Evolutionary conservation across 37 sponge, comb jelly and placozoan genomes (phyloP).

Genomic region (Diacarnus erythraeanus): DNA sequence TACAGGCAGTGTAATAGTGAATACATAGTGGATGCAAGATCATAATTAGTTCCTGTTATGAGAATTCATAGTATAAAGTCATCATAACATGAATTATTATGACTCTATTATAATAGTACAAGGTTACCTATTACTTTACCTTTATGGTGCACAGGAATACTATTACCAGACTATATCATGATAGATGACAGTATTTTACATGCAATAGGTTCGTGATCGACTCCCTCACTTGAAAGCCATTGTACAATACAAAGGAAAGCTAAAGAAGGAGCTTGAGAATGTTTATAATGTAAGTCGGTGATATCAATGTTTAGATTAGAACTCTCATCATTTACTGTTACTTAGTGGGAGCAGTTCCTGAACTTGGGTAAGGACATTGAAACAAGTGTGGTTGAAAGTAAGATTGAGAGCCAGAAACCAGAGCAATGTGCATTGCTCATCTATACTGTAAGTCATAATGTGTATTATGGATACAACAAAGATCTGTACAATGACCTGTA

Average conservation of each 20-base stretch:
- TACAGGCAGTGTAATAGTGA: not conserved
- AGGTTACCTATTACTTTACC: too few relatives aligned
- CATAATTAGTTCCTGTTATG: not conserved
- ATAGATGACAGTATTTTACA: too few relatives aligned
- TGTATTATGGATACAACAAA: not conserved
- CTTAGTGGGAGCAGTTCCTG: slow-evolving; percentile 86
- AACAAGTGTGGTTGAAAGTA: slow-evolving; percentile 55
- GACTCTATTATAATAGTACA: too few relatives aligned
- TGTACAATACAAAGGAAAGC: slow-evolving; percentile 91
- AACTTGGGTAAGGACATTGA: slow-evolving; percentile 72
- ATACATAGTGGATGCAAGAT: not conserved
- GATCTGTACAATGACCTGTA: not conserved
- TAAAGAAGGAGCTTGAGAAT: slow-evolving; percentile 54
- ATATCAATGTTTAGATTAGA: not conserved
- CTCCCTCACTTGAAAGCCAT: slow-evolving; percentile 91
- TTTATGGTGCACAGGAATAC: too few relatives aligned
- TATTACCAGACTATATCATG: too few relatives aligned
- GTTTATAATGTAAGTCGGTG: slow-evolving; percentile 62
- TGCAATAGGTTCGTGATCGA: slow-evolving; percentile 64
- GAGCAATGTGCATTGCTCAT: slow-evolving; percentile 78
- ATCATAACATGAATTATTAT: too few relatives aligned
- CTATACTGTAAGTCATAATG: slow-evolving; percentile 71
- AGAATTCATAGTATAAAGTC: too few relatives aligned
- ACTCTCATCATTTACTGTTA: not conserved
- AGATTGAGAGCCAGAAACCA: slow-evolving; percentile 49